Base-by-base conservation (phyloP, 2,797 vertebrate species). In the Babyrousa celebensis region DNA sequence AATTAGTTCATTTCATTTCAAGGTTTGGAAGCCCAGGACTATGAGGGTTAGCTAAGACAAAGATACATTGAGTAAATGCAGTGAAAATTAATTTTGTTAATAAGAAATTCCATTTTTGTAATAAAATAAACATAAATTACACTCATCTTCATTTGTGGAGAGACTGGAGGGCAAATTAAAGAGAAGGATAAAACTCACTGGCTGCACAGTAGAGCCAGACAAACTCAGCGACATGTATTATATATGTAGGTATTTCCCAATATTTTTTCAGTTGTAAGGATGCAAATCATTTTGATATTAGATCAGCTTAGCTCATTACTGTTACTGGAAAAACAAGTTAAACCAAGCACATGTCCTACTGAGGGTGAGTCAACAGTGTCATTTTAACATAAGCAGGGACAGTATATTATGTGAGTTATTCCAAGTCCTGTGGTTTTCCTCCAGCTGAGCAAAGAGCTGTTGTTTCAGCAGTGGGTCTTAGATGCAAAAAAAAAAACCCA, bases 371-470 rank as follows among this genome's bases (percentile, higher is more conserved):
- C 96, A 97, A 87, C 93, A 96, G 63, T 75, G 93, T 95, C 90
- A 43, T 92, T 93, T 96, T 94, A 92, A 71, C 52, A 52, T 36
- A 83, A 96, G 87, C 87, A 93, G 90, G 89, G 91, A 85, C 68
- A 65, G 95, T 70, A 74, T 74, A 18, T 56, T 60, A 91, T 95
- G 78, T 25, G 94, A 96, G 79, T 91, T 96, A 92, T 95, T 93
- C 96, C 90, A 83, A 91, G 86, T 21, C 54, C 86, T 98, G 97
- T 94, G 97, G 96, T 97, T 97, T 96, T 96, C 93, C 92, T 97
- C 63, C 97, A 97, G 96, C 96, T 97, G 96, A 97, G 96, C 89
- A 97, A 96, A 97, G 97, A 93, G 89, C 97, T 96, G 87, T 67
- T 94, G 43, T 72, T 93, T 97, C 54, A 91, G 77, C 93, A 96